Percentiles rank a stretch among this genome's conserved stretches.
Evolutionary conservation across 1,140 invertebrate species (phyloP).

Genomic region (Solen grandis): DNA sequence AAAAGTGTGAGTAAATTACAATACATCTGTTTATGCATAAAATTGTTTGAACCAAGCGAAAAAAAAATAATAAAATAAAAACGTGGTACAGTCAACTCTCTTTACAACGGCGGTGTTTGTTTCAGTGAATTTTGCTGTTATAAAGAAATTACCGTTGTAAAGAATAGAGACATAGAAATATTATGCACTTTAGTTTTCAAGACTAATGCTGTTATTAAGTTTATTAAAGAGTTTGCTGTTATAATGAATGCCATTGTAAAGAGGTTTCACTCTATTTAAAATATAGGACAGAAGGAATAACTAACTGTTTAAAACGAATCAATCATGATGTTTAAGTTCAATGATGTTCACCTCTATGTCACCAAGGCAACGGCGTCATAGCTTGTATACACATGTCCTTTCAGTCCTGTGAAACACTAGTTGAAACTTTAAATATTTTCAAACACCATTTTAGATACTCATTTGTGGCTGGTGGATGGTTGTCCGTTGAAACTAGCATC

Average conservation of each 20-base stretch:
- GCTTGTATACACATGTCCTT: neutral
- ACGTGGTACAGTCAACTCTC: no score
- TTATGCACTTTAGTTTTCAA: neutral
- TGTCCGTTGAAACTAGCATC: conserved; percentile 2
- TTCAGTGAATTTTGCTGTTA: no score
- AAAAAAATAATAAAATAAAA: no score
- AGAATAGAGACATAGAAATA: neutral
- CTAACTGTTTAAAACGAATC: neutral
- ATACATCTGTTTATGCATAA: neutral
- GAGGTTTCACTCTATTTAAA: neutral
- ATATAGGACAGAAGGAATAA: neutral
- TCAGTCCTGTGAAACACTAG: neutral
- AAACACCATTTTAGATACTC: conserved; percentile 1
- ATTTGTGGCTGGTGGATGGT: conserved; percentile 11
- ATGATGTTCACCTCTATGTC: neutral
- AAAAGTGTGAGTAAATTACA: conserved; percentile 5
- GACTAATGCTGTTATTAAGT: neutral
- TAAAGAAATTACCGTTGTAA: no score
- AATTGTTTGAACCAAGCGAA: neutral
- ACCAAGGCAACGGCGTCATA: no score
- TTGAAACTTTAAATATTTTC: neutral
- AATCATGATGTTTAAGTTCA: neutral
- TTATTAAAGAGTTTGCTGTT: neutral
- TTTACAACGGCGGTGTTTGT: no score
- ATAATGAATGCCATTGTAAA: no score